Base-by-base conservation (phyloP, 2,113 vertebrate genomes). In the Erythrolamprus reginae region DNA sequence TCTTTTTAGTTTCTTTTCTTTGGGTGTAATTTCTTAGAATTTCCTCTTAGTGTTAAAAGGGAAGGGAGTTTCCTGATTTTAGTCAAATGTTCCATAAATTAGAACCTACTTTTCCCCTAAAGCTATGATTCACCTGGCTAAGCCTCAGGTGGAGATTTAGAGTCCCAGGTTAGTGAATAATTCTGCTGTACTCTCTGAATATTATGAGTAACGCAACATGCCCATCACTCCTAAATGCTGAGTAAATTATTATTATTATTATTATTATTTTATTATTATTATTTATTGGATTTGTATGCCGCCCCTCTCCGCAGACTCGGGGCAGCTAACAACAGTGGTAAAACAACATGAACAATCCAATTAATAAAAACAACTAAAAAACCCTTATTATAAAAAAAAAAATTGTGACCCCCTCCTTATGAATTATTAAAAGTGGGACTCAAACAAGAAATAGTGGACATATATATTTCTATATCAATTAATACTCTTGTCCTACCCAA, bases 11-110 rank as follows among this genome's bases (percentile, higher is more conserved):
- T 90, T 90, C 58, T 86, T 90, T 21, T 94, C 56, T 88, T 86
- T 92, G 92, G 92, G 89, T 92, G 91, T 93, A 93, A 88, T 85
- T 92, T 89, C 94, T 93, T 93, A 93, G 91, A 94, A 92, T 88
- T 93, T 94, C 88, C 83, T 95, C 23, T 86, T 89, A 0, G 82
- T 90, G 77, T 77, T 89, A 88, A 83, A 93, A 33, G 92, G 92
- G 89, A 84, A 87, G 90, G 89, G 89, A 91, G 65, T 95, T 96
- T 91, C 88, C 88, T 90, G 92, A 82, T 94, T 86, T 94, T 93
- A 91, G 89, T 90, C 83, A 94, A 89, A 87, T 61, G 1, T 94
- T 95, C 94, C 93, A 90, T 92, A 91, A 95, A 88, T 52, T 86
- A 21, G 47, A 95, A 90, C 89, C 86, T 92, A 88, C 85, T 86